Evolutionary conservation across 2,113 vertebrate species (phyloP).

Genomic region (Miniopterus natalensis): DNA sequence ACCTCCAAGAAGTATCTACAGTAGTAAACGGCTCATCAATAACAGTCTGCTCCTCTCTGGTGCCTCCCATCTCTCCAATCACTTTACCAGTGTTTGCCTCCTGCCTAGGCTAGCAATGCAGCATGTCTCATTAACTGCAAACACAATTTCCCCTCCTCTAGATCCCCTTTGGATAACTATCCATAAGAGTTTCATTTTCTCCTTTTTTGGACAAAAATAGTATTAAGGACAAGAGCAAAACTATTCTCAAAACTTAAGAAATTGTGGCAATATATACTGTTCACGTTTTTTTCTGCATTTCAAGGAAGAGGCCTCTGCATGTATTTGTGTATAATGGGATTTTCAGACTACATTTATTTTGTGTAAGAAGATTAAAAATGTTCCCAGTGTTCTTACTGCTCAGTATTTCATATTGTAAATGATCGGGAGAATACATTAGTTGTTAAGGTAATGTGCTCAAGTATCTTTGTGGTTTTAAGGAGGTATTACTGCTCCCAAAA

Average conservation of each 20-base stretch:
- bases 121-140: background rate
- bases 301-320: background rate
- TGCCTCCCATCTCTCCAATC: background rate
- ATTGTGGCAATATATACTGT: slow-evolving; percentile 16
- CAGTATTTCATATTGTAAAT: slow-evolving; percentile 38
- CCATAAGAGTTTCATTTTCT: background rate
- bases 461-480: slow-evolving; percentile 49
- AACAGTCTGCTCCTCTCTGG: background rate
- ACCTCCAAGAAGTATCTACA: background rate
- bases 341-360: slow-evolving; percentile 58
- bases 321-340: slow-evolving; percentile 1
- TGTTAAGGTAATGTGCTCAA: slow-evolving; percentile 55
- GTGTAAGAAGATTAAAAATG: background rate
- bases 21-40: background rate
- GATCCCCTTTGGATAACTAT: background rate
- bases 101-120: background rate
- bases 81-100: background rate
- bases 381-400: background rate
- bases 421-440: slow-evolving; percentile 22
- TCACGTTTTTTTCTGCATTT: background rate
- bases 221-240: slow-evolving; percentile 15
- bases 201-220: background rate
- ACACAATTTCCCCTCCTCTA: background rate
- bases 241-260: background rate
- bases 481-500: slow-evolving; percentile 3